Conservation (phyloP, 2,113 vertebrate species). For the Psittacula cyanocephala region DNA sequence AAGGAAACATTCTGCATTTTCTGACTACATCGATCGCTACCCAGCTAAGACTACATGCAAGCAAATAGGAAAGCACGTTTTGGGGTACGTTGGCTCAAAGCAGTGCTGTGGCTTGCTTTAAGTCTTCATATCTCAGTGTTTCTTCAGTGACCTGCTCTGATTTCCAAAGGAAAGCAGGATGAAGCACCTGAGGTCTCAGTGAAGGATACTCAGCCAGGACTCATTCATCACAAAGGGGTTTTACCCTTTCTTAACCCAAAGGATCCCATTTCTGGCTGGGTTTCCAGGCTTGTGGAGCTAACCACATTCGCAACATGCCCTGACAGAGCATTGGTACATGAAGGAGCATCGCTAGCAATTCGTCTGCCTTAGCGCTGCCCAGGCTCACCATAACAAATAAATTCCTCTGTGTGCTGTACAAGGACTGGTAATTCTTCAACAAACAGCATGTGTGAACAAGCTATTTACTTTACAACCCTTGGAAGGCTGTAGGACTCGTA, state of each 20-base stretch:
- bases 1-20: not conserved
- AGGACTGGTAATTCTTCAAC: not conserved
- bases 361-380: fast-evolving
- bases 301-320: fast-evolving
- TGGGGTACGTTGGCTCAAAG: not conserved
- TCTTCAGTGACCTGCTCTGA: not conserved
- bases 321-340: fast-evolving
- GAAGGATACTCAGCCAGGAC: not conserved
- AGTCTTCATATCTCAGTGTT: not conserved
- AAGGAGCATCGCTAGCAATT: fast-evolving
- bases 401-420: not conserved
- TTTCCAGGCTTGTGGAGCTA: not conserved
- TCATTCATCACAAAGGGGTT: not conserved
- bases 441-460: not conserved
- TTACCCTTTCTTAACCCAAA: not conserved
- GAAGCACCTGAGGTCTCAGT: not conserved
- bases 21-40: not conserved
- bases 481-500: not conserved
- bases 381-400: not conserved
- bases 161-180: not conserved
- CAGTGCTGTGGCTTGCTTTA: not conserved
- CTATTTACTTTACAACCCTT: not conserved
- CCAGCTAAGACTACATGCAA: not conserved
- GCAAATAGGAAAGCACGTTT: not conserved
- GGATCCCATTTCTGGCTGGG: not conserved